These are phyloP conservation scores for Danaus chrysippus DNA, from an alignment of 2,888 invertebrate species.

Conservation along the genomic window DNA sequence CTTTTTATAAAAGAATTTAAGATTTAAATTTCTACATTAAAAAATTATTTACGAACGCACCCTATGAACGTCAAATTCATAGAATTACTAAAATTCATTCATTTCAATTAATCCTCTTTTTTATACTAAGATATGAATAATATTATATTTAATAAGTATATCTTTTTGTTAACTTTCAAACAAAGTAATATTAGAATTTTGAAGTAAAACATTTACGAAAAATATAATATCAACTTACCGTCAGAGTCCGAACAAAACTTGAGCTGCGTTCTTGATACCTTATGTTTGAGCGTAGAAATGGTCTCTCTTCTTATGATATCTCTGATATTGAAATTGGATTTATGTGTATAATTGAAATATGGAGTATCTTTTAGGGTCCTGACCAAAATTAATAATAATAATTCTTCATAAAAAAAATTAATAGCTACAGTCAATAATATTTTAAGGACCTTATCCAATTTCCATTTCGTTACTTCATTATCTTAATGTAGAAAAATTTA, in stretches of 20 bases:
- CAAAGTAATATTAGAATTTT: background rate
- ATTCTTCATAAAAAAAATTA: background rate
- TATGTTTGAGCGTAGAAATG: constrained; percentile 56
- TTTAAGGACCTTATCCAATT: too few species aligned
- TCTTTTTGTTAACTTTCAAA: background rate
- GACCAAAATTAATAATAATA: constrained; percentile 5
- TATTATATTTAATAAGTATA: background rate
- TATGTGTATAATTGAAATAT: constrained; percentile 57
- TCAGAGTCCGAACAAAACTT: constrained; percentile 40
- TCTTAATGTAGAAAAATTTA: too few species aligned
- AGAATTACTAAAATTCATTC: constrained; percentile 41
- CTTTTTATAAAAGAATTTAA: constrained; percentile 31
- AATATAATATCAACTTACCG: constrained; percentile 40
- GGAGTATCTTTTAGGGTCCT: constrained; percentile 61
- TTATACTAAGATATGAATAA: background rate
- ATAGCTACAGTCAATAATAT: too few species aligned
- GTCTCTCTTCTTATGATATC: constrained; percentile 57
- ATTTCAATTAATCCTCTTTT: constrained; percentile 2
- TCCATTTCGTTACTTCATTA: too few species aligned
- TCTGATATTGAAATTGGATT: constrained; percentile 51
- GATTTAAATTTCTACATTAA: constrained; percentile 36
- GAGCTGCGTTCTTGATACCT: constrained; percentile 36
- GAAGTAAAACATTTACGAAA: background rate
- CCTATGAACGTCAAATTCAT: constrained; percentile 33
- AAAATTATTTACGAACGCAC: constrained; percentile 55